Evolutionary conservation across 2,888 invertebrate genomes (phyloP).

Genomic region (Neoitamus cyanurus): DNA sequence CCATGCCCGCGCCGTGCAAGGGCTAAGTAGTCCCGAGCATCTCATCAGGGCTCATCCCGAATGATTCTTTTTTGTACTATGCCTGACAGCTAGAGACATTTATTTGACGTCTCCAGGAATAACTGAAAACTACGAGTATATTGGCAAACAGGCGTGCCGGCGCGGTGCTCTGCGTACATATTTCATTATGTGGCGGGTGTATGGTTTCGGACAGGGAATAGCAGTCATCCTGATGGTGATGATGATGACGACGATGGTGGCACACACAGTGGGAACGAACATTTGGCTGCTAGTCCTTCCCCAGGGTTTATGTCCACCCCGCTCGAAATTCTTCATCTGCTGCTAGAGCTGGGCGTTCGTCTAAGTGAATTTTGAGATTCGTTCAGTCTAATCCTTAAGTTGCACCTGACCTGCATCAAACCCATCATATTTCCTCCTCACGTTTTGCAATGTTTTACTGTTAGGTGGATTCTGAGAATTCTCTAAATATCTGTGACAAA

Average conservation of each 20-base stretch:
- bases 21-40: background rate
- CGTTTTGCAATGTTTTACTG: background rate
- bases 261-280: background rate
- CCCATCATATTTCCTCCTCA: background rate
- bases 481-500: background rate
- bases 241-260: background rate
- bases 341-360: background rate
- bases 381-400: background rate
- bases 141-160: background rate
- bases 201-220: background rate
- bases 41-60: background rate
- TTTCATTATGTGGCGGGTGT: background rate
- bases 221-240: background rate
- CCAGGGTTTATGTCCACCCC: background rate
- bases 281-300: background rate
- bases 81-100: conserved; percentile 14
- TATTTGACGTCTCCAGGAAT: conserved; percentile 23
- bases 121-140: conserved; percentile 5
- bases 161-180: background rate
- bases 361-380: background rate
- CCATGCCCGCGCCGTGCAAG: background rate
- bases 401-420: background rate
- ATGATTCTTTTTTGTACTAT: background rate
- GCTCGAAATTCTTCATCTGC: background rate
- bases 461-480: background rate